Percentiles rank a stretch among this genome's conserved stretches.
Conservation (phyloP, 1,140 invertebrate genomes). For the Musca domestica region DNA sequence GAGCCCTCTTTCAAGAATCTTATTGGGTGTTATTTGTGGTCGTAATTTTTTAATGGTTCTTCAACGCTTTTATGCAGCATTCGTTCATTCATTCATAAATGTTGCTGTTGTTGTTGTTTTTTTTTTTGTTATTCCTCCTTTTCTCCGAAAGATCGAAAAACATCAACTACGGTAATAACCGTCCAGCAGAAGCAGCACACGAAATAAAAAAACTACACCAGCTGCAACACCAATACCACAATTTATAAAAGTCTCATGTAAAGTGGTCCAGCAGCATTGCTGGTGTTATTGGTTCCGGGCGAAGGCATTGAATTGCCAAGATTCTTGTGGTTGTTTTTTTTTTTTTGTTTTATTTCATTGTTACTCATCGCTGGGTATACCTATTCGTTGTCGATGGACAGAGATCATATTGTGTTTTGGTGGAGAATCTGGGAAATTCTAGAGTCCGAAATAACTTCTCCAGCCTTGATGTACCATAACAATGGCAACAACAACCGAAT, state of each 20-base stretch:
- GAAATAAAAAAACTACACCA: not conserved
- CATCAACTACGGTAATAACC: not conserved
- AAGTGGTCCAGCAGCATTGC: not conserved
- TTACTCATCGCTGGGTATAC: too few species aligned
- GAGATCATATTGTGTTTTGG: not conserved
- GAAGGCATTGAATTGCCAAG: not conserved
- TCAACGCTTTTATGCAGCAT: not conserved
- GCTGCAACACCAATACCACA: not conserved
- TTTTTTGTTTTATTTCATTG: not conserved
- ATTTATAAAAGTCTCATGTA: constrained; percentile 17
- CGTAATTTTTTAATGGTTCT: constrained; percentile 16
- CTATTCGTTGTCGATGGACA: not conserved
- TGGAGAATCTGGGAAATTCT: not conserved
- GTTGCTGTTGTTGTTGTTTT: not conserved
- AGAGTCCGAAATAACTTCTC: not conserved
- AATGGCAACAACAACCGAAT: not conserved
- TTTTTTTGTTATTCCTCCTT: not conserved
- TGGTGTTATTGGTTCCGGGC: not conserved
- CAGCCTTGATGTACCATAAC: not conserved
- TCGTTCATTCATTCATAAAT: too few species aligned
- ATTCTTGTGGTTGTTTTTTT: not conserved
- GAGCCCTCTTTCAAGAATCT: not conserved
- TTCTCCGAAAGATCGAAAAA: not conserved
- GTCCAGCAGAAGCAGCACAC: not conserved
- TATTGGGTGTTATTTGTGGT: constrained; percentile 10